phyloP scores from a whole-genome alignment of 2,888 invertebrate species.

The Epinotia brunnichana region DNA sequence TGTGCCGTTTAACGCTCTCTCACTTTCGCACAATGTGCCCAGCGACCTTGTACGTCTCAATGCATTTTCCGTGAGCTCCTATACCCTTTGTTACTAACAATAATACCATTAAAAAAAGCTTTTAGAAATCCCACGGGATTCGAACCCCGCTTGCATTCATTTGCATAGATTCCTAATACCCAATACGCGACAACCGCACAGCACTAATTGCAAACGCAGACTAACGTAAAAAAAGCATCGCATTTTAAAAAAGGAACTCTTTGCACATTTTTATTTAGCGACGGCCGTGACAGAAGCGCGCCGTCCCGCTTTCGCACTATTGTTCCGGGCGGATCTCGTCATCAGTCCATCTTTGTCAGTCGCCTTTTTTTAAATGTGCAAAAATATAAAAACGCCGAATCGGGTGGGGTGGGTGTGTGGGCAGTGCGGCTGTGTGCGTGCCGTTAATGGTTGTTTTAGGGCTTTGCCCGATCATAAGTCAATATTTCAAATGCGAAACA shows the following conservation, averaged over 20 bases:
- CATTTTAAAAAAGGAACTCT: constrained; percentile 80
- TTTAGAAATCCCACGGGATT: constrained; percentile 57
- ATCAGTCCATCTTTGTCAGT: constrained; percentile 83
- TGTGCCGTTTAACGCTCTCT: neutral
- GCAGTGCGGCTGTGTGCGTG: constrained; percentile 73
- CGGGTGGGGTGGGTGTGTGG: constrained; percentile 69
- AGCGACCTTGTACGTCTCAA: constrained; percentile 69
- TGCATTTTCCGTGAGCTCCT: constrained; percentile 68
- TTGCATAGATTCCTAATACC: constrained; percentile 76
- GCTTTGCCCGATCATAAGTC: constrained; percentile 82
- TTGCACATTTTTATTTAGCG: constrained; percentile 82
- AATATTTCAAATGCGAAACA: constrained; percentile 56
- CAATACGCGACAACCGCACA: constrained; percentile 76
- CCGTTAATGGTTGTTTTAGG: constrained; percentile 79
- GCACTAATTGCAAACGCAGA: constrained; percentile 83
- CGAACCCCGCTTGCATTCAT: constrained; percentile 57
- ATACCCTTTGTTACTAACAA: constrained; percentile 49
- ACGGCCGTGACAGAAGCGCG: constrained; percentile 76
- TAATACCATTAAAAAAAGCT: constrained; percentile 66
- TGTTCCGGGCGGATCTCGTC: constrained; percentile 75
- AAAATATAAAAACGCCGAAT: constrained; percentile 83
- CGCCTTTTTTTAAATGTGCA: constrained; percentile 82
- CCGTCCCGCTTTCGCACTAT: constrained; percentile 77
- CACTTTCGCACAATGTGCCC: neutral
- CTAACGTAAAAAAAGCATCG: constrained; percentile 82